A percentile compares a stretch with the other conserved stretches of the same genome.
phyloP scores from a whole-genome alignment of 2,888 invertebrate genomes.

The Meandrusa payeni region DNA sequence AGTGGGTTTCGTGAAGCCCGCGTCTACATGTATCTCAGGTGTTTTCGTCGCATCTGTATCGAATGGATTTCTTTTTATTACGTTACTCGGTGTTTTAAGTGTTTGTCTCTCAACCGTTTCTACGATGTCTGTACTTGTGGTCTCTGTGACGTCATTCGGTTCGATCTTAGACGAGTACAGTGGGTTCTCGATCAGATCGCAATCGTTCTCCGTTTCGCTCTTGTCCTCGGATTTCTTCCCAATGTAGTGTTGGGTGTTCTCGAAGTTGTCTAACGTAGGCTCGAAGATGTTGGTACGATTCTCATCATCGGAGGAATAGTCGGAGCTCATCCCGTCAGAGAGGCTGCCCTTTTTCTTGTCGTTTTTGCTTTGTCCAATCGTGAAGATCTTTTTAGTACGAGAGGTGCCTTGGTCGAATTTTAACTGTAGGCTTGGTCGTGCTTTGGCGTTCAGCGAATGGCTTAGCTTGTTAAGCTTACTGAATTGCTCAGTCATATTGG shows the following conservation, averaged over 20 bases:
- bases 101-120: conserved; percentile 62
- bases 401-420: conserved; percentile 69
- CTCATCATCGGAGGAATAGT: conserved; percentile 78
- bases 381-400: conserved; percentile 73
- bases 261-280: conserved; percentile 73
- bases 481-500: conserved; percentile 92
- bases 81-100: conserved; percentile 57
- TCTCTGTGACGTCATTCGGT: conserved; percentile 57
- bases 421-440: conserved; percentile 75
- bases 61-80: conserved; percentile 63
- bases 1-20: conserved; percentile 54
- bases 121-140: conserved; percentile 62
- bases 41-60: conserved; percentile 66
- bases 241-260: conserved; percentile 72
- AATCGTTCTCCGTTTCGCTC: conserved; percentile 55
- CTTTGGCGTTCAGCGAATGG: conserved; percentile 81
- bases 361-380: conserved; percentile 64
- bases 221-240: conserved; percentile 48
- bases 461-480: conserved; percentile 89
- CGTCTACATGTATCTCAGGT: conserved; percentile 83
- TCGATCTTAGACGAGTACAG: conserved; percentile 74
- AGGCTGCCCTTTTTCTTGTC: conserved; percentile 84
- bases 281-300: conserved; percentile 72
- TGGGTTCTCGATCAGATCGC: conserved; percentile 70
- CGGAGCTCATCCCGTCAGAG: conserved; percentile 82